Evolutionary conservation across 1,140 invertebrate genomes (phyloP).

Genomic region (Limonius californicus): DNA sequence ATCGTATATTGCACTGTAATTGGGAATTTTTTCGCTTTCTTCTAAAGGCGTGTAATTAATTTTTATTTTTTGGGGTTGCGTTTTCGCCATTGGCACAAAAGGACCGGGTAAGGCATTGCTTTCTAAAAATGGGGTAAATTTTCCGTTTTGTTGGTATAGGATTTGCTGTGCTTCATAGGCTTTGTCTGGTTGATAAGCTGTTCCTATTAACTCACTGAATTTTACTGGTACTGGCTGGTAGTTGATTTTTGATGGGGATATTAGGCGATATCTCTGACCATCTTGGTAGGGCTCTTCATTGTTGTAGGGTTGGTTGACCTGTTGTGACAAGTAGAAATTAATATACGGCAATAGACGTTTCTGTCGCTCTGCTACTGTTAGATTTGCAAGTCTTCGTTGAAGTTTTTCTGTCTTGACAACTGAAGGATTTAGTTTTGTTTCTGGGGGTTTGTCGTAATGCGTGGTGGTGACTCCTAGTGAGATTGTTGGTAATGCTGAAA

Average conservation of each 20-base stretch:
- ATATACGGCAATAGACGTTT: conserved; percentile 75
- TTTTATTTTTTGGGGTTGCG: conserved; percentile 15
- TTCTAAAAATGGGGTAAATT: conserved; percentile 41
- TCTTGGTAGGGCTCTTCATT: conserved; percentile 5
- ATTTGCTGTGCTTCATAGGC: neutral
- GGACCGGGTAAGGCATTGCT: conserved; percentile 44
- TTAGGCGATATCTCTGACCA: neutral
- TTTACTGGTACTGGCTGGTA: conserved; percentile 17
- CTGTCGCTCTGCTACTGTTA: conserved; percentile 53
- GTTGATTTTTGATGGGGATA: neutral
- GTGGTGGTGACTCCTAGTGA: conserved; percentile 36
- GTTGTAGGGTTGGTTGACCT: conserved; percentile 41
- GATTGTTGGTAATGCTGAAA: conserved; percentile 2
- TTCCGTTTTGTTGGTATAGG: conserved; percentile 18
- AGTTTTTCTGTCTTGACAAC: conserved; percentile 19
- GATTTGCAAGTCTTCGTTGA: neutral
- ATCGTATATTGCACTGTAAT: conserved; percentile 43
- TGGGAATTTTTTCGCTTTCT: conserved; percentile 22
- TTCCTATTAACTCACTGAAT: conserved; percentile 22
- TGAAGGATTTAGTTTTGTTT: conserved; percentile 23
- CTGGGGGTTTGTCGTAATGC: conserved; percentile 41
- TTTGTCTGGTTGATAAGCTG: neutral
- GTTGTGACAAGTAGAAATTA: conserved; percentile 70
- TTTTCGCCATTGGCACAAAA: conserved; percentile 35
- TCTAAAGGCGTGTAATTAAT: neutral